Base-by-base conservation (phyloP, 2,797 vertebrate genomes). In the Limosa lapponica region DNA sequence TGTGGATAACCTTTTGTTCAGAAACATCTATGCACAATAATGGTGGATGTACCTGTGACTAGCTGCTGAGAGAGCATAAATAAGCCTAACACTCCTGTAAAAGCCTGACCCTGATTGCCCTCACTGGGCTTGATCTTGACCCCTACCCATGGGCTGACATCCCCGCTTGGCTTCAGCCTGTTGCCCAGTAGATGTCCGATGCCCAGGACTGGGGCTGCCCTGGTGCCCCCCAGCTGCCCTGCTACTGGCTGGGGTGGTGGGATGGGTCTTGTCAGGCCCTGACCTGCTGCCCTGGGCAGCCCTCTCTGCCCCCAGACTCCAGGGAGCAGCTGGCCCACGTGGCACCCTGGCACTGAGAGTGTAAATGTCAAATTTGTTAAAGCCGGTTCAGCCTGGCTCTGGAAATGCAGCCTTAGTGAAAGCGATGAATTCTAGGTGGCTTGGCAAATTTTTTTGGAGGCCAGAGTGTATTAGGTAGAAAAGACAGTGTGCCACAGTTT, bases 181-280 rank as follows among this genome's bases (percentile, higher is more conserved):
- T 69, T 11, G 8, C 13, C 4, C 1, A 2, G 39, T 6, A 57
- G 6, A 6, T 52, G 11, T 3, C 22, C 27, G 9, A 24, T 48
- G 7, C 8, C 28, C 11, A 20, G 66, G 39, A 20, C 23, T 30
- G 17, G 20, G 51, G 8, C 4, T 66, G 32, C 36, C 28, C 5
- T 1, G 1, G 17, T 48, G 16, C 0, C 3, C 19, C 3, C 11
- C 6, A 3, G 11, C 23, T 49, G 8, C 28, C 28, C 39, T 67
- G 16, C 8, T 55, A 27, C 24, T 55, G 30, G 13, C 24, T 74
- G 41, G 23, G 13, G 10, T 16, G 11, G 10, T 39, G n/a, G 19
- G 13, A 54, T 20, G 32, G 16, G 20, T 23, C 4, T 6, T 10
- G 36, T 34, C 32, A 43, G 54, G 25, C 16, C n/a, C 36, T 82